Base-by-base conservation (phyloP, 1,140 invertebrate genomes). In the Solenopsis invicta region DNA sequence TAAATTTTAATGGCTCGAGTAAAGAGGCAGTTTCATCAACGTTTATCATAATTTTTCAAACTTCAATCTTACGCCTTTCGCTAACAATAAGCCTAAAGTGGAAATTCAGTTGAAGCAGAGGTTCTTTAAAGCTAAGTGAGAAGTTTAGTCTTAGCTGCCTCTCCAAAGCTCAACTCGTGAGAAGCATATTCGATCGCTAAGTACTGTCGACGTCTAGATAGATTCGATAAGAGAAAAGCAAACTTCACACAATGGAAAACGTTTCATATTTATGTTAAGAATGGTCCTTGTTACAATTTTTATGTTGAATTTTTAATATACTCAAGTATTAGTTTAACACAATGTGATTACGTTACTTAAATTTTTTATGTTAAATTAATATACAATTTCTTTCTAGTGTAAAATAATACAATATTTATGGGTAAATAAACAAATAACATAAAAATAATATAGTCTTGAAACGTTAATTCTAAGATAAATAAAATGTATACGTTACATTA, bases 1-100 rank as follows among this genome's bases (percentile, higher is more conserved):
- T 45, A 41, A 71, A 81, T 81, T 59, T 71, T 81, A 56, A 71
- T n/a, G 5, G 10, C n/a, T 54, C 37, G 48, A 54, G 13, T 67
- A 54, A 21, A 59, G 8, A 59, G 8, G 6, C 45, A 24, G 4
- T 24, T 29, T 29, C 1, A 13, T 12, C 18, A 72, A 48, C 16
- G 1, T 56, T 81, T 9, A n/a, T 16, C 0, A 8, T 71, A 45
- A 71, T 66, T 59, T 45, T 45, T 6, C 16, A n/a, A 45, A 29
- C 16, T 24, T 56, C 13, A 13, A 45, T 4, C 13, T 24, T n/a
- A 24, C 13, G 21, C 24, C n/a, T 54, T 54, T 54, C 50, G 6
- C 34, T 41, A 24, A n/a, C n/a, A n/a, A n/a, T n/a, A n/a, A 41
- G 29, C 24, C 10, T 29, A 21, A 56, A 81, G 41, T 71, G 21